These are phyloP conservation scores for Melanotaenia nigrans DNA, from an alignment of 2,797 vertebrate species.

Conservation along the genomic window DNA sequence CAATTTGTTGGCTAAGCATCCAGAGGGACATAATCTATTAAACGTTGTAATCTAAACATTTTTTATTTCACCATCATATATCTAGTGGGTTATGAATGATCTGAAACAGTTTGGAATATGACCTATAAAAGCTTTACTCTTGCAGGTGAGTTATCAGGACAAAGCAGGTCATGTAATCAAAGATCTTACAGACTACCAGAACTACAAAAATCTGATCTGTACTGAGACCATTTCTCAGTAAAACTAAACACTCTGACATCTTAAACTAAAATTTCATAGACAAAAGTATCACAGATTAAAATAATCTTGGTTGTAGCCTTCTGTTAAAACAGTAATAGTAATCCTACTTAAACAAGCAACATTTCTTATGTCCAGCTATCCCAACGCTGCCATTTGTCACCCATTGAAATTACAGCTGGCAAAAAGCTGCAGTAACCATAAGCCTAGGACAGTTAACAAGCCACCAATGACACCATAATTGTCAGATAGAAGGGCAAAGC, in stretches of 20 bases:
- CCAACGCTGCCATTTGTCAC: constrained; percentile 29
- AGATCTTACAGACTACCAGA: not conserved
- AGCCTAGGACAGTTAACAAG: constrained; percentile 43
- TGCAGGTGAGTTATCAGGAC: constrained; percentile 9
- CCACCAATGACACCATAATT: constrained; percentile 53
- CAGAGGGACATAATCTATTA: constrained; percentile 6
- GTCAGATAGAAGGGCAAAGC: constrained; percentile 45
- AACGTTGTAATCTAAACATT: constrained; percentile 14
- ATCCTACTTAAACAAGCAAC: not conserved
- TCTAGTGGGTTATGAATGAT: not conserved
- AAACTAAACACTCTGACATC: not conserved
- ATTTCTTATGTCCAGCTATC: not conserved
- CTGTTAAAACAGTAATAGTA: not conserved
- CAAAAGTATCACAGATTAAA: not conserved
- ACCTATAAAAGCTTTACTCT: not conserved
- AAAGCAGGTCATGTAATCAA: not conserved
- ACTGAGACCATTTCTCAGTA: not conserved
- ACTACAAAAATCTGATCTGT: not conserved
- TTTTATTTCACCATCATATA: constrained; percentile 4
- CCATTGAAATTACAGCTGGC: constrained; percentile 27
- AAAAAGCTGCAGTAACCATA: constrained; percentile 30
- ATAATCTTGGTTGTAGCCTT: not conserved
- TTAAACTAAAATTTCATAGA: not conserved
- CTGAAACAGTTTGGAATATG: constrained; percentile 2
- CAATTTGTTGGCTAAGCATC: not conserved